Evolutionary conservation across 2,888 invertebrate genomes (phyloP), one percentile per base, ranked within the genome.

Genomic region (Stegophylla sp.): DNA sequence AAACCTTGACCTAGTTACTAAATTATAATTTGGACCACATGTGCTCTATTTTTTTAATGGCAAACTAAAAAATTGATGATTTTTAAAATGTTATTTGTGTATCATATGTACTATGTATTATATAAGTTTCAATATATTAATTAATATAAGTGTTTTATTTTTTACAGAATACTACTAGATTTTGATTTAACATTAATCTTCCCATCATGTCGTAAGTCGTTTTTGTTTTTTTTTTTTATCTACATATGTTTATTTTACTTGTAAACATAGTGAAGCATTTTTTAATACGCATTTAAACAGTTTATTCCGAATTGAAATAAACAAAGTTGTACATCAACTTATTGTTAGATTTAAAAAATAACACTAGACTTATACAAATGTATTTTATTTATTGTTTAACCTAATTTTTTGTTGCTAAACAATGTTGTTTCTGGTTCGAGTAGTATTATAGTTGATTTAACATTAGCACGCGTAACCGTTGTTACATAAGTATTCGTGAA

Each of bases 401-500:
- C 77, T 69, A 69, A 45, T 48, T 77, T 48, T 15, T 77, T 69
- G 13, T 77, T 67, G 28, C 77, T 67, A 77, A 77, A 79, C 79
- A 69, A 79, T 69, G 61, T 59, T 61, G 69, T 79, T 79, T 79
- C 71, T 79, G 79, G 79, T 79, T 79, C 61, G 71, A 63, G 79
- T 71, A 76, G 71, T 71, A 71, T 51, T 79, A 79, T 79, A 79
- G 79, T 79, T 79, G 79, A 79, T 79, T 79, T 79, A 79, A 71
- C 71, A 79, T 79, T 71, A 79, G 71, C 51, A 79, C 71, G 79
- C 79, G 79, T 79, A 79, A 79, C 71, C 48, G 34, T 79, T 63
- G 51, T 79, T 79, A 71, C 71, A 51, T 79, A 79, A 79, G 61
- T 79, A 61, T 28, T 71, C 79, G 79, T 79, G 79, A 79, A 79